These are phyloP conservation scores for Stomatorhinus walkeri DNA, from an alignment of 2,797 vertebrate species.

Conservation along the genomic window DNA sequence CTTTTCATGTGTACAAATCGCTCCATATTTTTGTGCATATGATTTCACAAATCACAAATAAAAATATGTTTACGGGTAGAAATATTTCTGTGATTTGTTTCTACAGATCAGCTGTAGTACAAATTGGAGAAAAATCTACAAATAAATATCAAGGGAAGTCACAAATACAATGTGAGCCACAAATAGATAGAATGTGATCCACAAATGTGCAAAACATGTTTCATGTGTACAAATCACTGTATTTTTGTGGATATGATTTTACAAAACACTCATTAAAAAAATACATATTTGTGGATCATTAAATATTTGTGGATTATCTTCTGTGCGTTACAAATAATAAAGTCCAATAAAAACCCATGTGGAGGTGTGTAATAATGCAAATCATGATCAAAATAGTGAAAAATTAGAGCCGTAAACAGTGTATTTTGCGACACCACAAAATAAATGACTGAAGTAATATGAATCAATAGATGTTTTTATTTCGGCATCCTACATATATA, in stretches of 20 bases:
- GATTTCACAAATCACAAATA: not conserved
- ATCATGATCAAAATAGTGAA: not conserved
- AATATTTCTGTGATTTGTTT: not conserved
- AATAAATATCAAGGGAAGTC: not conserved
- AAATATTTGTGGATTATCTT: not conserved
- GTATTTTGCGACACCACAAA: not conserved
- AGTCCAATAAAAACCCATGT: not conserved
- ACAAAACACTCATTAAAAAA: not conserved
- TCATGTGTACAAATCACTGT: not conserved
- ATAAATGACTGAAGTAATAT: not conserved
- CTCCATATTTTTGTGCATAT: not conserved
- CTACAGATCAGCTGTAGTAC: not conserved
- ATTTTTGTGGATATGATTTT: not conserved
- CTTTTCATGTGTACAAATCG: not conserved
- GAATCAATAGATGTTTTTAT: not conserved
- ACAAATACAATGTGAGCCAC: not conserved
- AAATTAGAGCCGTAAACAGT: not conserved
- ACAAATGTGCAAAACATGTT: not conserved
- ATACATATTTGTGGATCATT: not conserved
- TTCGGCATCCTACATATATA: not conserved
- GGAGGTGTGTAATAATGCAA: not conserved
- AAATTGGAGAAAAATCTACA: not conserved
- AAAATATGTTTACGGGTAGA: not conserved
- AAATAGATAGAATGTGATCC: not conserved
- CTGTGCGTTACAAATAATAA: not conserved